Evolutionary conservation across 2,797 vertebrate genomes (phyloP).

Genomic region (Sorex maritimensis): DNA sequence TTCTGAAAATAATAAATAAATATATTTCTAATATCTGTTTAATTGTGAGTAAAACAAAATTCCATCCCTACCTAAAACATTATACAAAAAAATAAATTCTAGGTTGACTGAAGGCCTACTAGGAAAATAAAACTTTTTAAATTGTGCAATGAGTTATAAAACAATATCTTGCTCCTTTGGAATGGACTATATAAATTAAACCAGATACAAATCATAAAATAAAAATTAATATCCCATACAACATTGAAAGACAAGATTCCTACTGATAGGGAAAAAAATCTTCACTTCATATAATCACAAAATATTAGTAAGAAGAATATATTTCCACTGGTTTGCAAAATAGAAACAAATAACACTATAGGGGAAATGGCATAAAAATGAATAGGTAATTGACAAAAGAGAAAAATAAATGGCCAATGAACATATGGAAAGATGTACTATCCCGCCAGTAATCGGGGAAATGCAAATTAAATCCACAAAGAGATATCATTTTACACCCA

Average conservation of each 20-base stretch:
- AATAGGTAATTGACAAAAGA: slow-evolving; percentile 51
- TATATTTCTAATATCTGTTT: neutral
- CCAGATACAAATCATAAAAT: neutral
- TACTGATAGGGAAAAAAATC: neutral
- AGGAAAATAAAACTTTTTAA: slow-evolving; percentile 54
- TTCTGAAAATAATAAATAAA: neutral
- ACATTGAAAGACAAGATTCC: slow-evolving; percentile 32
- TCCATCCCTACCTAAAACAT: neutral
- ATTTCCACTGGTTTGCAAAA: slow-evolving; percentile 48
- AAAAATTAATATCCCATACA: neutral
- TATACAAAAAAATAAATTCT: slow-evolving; percentile 15
- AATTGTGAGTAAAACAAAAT: neutral
- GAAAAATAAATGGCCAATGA: slow-evolving; percentile 58
- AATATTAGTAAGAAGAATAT: slow-evolving; percentile 29
- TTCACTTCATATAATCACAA: neutral
- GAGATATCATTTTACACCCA: slow-evolving; percentile 60
- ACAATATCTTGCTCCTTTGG: neutral
- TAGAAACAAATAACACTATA: neutral
- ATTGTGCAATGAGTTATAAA: neutral
- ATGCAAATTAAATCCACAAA: slow-evolving; percentile 73
- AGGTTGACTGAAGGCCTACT: neutral
- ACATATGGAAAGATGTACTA: neutral
- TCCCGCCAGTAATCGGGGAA: slow-evolving; percentile 64
- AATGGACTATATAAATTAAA: slow-evolving; percentile 14
- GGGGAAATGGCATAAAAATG: neutral